Conservation (phyloP, 1,140 invertebrate species). For the Vollenhovia emeryi region DNA sequence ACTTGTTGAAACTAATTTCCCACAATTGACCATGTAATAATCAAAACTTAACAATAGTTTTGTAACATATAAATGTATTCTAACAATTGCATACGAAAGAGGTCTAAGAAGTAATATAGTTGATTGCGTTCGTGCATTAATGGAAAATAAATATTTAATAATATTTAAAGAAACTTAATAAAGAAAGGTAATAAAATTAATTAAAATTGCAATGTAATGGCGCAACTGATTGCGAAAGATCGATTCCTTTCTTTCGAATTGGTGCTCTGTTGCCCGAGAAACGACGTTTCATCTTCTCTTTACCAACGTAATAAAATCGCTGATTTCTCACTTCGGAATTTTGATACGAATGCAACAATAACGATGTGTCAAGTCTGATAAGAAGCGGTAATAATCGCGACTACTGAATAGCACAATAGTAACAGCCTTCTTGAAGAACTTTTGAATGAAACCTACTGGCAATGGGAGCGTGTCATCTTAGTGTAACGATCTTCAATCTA, state of each 20-base stretch:
- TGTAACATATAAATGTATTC: not conserved
- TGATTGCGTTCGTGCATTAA: not conserved
- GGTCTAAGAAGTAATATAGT: not conserved
- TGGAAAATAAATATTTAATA: not conserved
- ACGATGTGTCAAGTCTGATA: not conserved
- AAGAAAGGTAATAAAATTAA: no score
- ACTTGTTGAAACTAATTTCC: not conserved
- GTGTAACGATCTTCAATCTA: slow-evolving; percentile 22
- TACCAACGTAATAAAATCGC: not conserved
- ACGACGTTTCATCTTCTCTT: not conserved
- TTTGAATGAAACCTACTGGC: slow-evolving; percentile 36
- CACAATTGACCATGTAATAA: not conserved
- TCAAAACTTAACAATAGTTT: not conserved
- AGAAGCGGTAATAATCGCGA: slow-evolving; percentile 12
- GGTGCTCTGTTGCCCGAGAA: not conserved
- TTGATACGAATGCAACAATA: not conserved
- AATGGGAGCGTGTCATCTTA: not conserved
- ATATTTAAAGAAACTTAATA: not conserved
- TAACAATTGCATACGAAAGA: not conserved
- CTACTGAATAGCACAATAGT: not conserved
- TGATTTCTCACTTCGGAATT: slow-evolving; percentile 9
- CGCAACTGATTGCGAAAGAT: not conserved
- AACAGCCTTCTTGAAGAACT: not conserved
- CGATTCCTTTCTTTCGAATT: not conserved
- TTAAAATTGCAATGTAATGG: not conserved